phyloP scores from a whole-genome alignment of 2,888 invertebrate genomes.

The Leucoma salicis region DNA sequence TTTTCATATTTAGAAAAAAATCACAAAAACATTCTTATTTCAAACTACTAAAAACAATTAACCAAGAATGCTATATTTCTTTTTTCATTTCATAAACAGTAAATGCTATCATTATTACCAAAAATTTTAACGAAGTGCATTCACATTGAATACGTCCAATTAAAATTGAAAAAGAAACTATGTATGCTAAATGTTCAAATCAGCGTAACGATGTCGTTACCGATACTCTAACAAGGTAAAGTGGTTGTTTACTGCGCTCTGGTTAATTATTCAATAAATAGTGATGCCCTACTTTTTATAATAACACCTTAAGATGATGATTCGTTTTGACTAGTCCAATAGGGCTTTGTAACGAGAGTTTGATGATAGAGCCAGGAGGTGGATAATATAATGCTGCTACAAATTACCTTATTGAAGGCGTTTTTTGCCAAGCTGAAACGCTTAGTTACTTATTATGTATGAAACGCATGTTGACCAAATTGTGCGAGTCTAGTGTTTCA shows the following conservation, averaged over 20 bases:
- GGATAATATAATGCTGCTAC: no score
- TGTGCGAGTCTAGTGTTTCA: no score
- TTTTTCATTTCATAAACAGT: slow-evolving; percentile 32
- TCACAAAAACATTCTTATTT: no score
- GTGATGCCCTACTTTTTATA: slow-evolving; percentile 26
- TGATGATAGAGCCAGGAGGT: no score
- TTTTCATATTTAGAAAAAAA: no score
- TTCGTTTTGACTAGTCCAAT: no score
- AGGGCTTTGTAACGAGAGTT: no score
- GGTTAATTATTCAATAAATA: slow-evolving; percentile 62
- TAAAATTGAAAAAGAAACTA: slow-evolving; percentile 57
- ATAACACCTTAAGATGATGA: no score
- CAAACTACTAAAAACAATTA: slow-evolving; percentile 30
- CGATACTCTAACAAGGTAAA: slow-evolving; percentile 63
- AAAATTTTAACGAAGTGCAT: slow-evolving; percentile 40
- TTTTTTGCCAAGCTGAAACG: no score
- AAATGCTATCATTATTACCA: slow-evolving; percentile 36
- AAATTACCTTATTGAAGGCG: no score
- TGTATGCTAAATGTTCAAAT: slow-evolving; percentile 64
- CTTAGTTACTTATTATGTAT: no score
- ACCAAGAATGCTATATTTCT: slow-evolving; percentile 30
- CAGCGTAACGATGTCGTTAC: slow-evolving; percentile 72
- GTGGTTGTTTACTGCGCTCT: slow-evolving; percentile 43
- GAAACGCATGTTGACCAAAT: no score
- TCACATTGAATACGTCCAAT: slow-evolving; percentile 53